Evolutionary conservation across 2,888 invertebrate species (phyloP).

Genomic region (Agrochola litura): DNA sequence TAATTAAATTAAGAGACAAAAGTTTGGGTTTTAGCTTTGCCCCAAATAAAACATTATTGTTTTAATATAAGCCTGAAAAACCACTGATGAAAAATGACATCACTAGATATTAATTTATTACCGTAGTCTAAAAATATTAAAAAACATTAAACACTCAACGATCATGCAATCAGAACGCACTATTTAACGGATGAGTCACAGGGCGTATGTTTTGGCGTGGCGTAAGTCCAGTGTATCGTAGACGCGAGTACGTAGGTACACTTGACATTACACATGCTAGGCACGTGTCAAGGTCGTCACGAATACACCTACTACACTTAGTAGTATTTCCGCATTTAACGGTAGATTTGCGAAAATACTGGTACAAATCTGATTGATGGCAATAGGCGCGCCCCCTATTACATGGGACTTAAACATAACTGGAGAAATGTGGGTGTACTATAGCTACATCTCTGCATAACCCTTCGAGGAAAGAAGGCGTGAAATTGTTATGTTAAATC

Average conservation of each 20-base stretch:
- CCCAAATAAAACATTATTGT: neutral
- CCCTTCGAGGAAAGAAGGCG: neutral
- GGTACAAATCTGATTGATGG: neutral
- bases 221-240: conserved; percentile 28
- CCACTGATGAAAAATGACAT: neutral
- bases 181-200: neutral
- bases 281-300: conserved; percentile 56
- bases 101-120: neutral
- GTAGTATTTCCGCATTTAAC: conserved; percentile 43
- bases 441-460: neutral
- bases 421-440: neutral
- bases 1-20: neutral
- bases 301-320: conserved; percentile 23
- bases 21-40: neutral
- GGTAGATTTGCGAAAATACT: conserved; percentile 27
- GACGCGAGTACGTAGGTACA: neutral
- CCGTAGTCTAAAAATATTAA: neutral
- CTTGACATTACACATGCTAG: conserved; percentile 31
- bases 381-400: neutral
- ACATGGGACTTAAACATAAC: neutral
- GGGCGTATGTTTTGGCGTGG: conserved; percentile 24
- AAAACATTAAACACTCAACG: neutral
- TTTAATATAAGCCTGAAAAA: neutral
- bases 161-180: neutral
- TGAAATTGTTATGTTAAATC: neutral